These are phyloP conservation scores for Paratilapia polleni DNA, from an alignment of 2,113 vertebrate genomes.

Conservation along the genomic window DNA sequence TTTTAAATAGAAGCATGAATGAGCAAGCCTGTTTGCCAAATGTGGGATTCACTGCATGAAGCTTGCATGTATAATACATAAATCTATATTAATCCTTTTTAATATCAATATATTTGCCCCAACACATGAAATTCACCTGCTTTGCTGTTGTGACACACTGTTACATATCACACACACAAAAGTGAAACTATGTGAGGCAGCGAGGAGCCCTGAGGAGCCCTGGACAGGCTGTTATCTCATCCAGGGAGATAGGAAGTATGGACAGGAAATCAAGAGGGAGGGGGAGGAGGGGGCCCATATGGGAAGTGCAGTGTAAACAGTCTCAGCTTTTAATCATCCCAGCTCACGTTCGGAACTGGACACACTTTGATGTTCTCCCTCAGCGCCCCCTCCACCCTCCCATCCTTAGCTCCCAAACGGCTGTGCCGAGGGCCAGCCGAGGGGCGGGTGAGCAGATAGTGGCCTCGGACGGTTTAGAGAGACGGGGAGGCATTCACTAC, in stretches of 20 bases:
- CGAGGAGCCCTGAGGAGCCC: slow-evolving; percentile 62
- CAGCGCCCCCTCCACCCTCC: slow-evolving; percentile 71
- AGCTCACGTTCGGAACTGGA: slow-evolving; percentile 80
- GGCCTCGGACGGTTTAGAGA: slow-evolving; percentile 22
- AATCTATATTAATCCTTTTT: not conserved
- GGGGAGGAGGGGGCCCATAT: slow-evolving; percentile 68
- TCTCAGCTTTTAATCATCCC: slow-evolving; percentile 82
- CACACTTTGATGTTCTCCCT: slow-evolving; percentile 81
- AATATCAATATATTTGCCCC: not conserved
- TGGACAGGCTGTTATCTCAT: slow-evolving; percentile 77
- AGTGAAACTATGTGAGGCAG: slow-evolving; percentile 25
- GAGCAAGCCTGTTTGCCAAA: not conserved
- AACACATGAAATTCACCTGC: not conserved
- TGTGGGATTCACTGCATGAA: not conserved
- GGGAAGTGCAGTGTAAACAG: slow-evolving; percentile 85
- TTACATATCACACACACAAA: not conserved
- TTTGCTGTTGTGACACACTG: not conserved
- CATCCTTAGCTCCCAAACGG: slow-evolving; percentile 63
- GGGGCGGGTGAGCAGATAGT: slow-evolving; percentile 53
- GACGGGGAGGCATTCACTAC: slow-evolving; percentile 37
- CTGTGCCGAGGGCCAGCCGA: slow-evolving; percentile 36
- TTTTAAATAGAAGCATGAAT: not conserved
- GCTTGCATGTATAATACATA: not conserved
- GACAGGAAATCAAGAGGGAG: slow-evolving; percentile 81
- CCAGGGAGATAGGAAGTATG: slow-evolving; percentile 79